Evolutionary conservation across 2,797 vertebrate genomes (phyloP).

Genomic region (Pelochelys cantorii): DNA sequence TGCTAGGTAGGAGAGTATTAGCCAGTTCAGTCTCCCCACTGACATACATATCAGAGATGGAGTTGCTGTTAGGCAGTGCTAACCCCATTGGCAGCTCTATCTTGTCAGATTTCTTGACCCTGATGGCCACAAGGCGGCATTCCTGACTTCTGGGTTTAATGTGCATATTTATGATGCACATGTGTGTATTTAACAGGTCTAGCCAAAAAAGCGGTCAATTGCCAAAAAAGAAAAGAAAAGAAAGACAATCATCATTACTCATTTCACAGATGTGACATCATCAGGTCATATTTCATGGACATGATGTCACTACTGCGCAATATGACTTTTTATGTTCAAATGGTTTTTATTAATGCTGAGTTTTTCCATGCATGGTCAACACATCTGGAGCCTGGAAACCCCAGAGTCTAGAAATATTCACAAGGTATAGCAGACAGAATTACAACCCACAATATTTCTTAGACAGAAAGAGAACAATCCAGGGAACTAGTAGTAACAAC

Average conservation of each 20-base stretch:
- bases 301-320: constrained; percentile 77
- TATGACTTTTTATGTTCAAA: constrained; percentile 61
- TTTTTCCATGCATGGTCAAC: constrained; percentile 71
- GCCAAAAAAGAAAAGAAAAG: constrained; percentile 34
- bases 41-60: neutral
- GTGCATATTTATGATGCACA: constrained; percentile 44
- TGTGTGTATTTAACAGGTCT: constrained; percentile 71
- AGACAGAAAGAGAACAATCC: constrained; percentile 32
- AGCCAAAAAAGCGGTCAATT: neutral
- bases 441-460: constrained; percentile 58
- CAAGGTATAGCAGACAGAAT: constrained; percentile 64
- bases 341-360: constrained; percentile 74
- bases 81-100: neutral
- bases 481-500: constrained; percentile 57
- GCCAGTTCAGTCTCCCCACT: neutral
- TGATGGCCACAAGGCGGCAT: constrained; percentile 27
- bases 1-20: neutral
- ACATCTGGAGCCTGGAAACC: constrained; percentile 73
- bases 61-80: neutral
- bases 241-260: constrained; percentile 54
- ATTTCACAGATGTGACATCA: constrained; percentile 76
- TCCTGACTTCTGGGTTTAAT: constrained; percentile 60
- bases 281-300: constrained; percentile 71
- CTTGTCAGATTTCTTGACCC: neutral
- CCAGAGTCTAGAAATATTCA: constrained; percentile 71